Percentiles rank a stretch among this genome's conserved stretches.
Evolutionary conservation across 30 jellyfish, hydroid and myxozoan species (phyloP).

Genomic region (Aurelia sp.): DNA sequence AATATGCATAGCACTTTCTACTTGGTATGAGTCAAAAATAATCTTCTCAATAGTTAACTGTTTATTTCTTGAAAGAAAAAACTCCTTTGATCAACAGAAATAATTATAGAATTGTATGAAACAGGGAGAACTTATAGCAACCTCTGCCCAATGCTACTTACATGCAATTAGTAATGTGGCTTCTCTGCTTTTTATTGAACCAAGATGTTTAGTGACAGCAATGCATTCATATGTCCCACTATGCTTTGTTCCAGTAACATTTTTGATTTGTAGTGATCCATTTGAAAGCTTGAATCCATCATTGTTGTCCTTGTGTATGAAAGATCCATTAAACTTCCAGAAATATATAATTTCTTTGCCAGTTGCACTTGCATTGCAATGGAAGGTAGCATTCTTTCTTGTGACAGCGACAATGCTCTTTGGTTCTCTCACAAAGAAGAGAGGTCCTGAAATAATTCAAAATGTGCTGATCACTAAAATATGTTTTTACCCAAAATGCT

Average conservation of each 20-base stretch:
- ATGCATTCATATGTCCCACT: slow-evolving; percentile 28
- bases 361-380: slow-evolving; percentile 4
- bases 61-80: no score
- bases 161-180: slow-evolving; percentile 27
- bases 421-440: slow-evolving; percentile 15
- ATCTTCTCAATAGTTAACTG: no score
- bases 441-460: neutral
- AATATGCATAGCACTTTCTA: no score
- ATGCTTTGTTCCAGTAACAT: slow-evolving; percentile 6
- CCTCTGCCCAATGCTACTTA: neutral
- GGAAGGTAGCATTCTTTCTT: slow-evolving; percentile 11
- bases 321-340: slow-evolving; percentile 26
- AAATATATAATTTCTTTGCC: neutral
- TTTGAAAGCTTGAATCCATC: neutral
- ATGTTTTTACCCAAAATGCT: no score
- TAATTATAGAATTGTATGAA: neutral
- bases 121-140: neutral
- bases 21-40: no score
- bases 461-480: no score
- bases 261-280: neutral
- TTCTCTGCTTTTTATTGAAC: slow-evolving; percentile 10
- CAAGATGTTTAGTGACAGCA: slow-evolving; percentile 2
- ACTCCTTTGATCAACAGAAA: no score
- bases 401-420: neutral
- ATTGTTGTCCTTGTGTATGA: neutral